Conservation (phyloP, 2,797 vertebrate genomes). For the Melopsittacus undulatus region DNA sequence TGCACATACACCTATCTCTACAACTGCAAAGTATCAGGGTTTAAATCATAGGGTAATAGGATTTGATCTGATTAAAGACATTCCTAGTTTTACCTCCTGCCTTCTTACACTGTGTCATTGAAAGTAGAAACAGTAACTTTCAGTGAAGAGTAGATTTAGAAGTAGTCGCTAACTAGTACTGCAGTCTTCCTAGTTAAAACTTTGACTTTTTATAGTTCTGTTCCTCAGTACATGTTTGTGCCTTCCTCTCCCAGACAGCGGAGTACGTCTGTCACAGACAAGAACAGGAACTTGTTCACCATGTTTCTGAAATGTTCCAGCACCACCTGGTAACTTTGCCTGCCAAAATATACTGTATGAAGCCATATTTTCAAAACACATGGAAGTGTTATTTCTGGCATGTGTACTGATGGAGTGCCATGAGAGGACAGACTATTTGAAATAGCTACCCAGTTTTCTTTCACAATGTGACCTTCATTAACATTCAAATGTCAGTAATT, state of each 20-base stretch:
- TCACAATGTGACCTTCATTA: background rate
- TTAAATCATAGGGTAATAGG: background rate
- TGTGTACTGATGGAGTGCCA: background rate
- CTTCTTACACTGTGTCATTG: background rate
- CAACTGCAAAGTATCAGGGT: background rate
- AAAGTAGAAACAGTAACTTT: background rate
- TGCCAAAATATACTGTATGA: background rate
- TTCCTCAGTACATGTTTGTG: background rate
- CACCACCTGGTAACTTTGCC: background rate
- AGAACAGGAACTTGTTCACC: background rate
- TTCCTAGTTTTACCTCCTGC: background rate
- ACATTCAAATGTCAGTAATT: background rate
- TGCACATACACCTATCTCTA: background rate
- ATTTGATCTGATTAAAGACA: background rate
- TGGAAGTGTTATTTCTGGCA: slow-evolving; percentile 4
- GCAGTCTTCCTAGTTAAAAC: background rate
- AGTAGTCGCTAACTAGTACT: background rate
- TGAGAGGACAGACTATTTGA: background rate
- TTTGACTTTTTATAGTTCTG: background rate
- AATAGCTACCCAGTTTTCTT: background rate
- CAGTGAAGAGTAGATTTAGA: background rate
- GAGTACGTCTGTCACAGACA: accelerated
- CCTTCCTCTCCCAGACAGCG: background rate
- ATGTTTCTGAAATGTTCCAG: background rate
- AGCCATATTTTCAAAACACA: slow-evolving; percentile 8